Conservation (phyloP, 2,888 invertebrate species). For the Diachrysia chrysitis region DNA sequence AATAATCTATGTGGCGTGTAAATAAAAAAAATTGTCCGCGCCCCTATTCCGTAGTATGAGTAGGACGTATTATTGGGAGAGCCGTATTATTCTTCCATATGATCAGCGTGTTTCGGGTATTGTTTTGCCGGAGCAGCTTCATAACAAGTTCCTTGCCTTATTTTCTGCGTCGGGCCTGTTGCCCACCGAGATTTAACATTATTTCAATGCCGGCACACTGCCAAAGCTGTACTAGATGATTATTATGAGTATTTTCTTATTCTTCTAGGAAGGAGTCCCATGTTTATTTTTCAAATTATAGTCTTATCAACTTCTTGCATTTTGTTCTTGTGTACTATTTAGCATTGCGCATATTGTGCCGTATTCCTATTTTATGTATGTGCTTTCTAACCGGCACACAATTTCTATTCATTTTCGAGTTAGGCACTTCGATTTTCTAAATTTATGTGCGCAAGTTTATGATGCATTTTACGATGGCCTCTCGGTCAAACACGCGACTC, state of each 20-base stretch:
- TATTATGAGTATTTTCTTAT: slow-evolving; percentile 74
- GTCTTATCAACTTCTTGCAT: slow-evolving; percentile 47
- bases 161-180: slow-evolving; percentile 71
- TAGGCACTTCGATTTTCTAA: slow-evolving; percentile 78
- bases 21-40: too few relatives aligned
- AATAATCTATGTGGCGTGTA: too few relatives aligned
- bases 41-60: slow-evolving; percentile 17
- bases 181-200: slow-evolving; percentile 78
- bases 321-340: slow-evolving; percentile 41
- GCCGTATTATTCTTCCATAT: slow-evolving; percentile 52
- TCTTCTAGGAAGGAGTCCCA: slow-evolving; percentile 58
- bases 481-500: slow-evolving; percentile 85
- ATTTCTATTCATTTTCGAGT: slow-evolving; percentile 73
- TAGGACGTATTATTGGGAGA: slow-evolving; percentile 35
- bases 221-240: slow-evolving; percentile 75
- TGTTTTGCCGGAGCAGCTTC: slow-evolving; percentile 62
- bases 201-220: slow-evolving; percentile 77
- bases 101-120: slow-evolving; percentile 60
- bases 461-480: slow-evolving; percentile 84
- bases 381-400: slow-evolving; percentile 46
- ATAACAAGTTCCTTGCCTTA: slow-evolving; percentile 69
- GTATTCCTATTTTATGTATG: slow-evolving; percentile 40
- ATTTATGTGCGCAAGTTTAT: slow-evolving; percentile 82
- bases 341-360: slow-evolving; percentile 25
- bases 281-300: slow-evolving; percentile 53